Percentiles rank a stretch among this genome's conserved stretches.
Evolutionary conservation across 2,113 vertebrate species (phyloP).

Genomic region (Microtus ochrogaster): DNA sequence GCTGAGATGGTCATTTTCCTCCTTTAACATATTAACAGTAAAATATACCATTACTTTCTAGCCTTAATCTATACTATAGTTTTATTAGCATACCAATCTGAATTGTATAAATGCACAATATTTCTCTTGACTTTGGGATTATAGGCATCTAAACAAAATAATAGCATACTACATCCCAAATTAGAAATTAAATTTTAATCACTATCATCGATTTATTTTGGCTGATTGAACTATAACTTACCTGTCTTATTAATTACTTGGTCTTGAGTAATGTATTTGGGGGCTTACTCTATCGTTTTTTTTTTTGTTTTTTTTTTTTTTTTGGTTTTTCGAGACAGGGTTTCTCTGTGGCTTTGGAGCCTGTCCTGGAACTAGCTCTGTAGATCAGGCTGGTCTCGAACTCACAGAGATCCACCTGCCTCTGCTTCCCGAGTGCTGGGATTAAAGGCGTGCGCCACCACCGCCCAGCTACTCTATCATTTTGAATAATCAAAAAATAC

Average conservation of each 20-base stretch:
- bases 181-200: slow-evolving; percentile 62
- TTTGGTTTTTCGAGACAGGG: too few species aligned
- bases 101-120: slow-evolving; percentile 27
- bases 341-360: too few species aligned
- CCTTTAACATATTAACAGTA: background rate
- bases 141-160: slow-evolving; percentile 37
- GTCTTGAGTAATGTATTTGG: slow-evolving; percentile 23
- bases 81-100: slow-evolving; percentile 37
- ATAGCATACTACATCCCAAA: background rate
- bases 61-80: slow-evolving; percentile 32
- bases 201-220: slow-evolving; percentile 16
- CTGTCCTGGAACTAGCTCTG: too few species aligned
- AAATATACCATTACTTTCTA: slow-evolving; percentile 40
- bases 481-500: slow-evolving; percentile 44
- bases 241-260: slow-evolving; percentile 34
- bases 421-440: too few species aligned
- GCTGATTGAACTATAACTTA: slow-evolving; percentile 32
- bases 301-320: too few species aligned
- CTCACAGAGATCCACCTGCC: too few species aligned
- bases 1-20: background rate
- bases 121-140: slow-evolving; percentile 4
- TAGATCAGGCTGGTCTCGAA: too few species aligned
- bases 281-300: background rate
- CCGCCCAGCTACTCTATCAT: background rate
- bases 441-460: too few species aligned